Base-by-base conservation (phyloP, 2,888 invertebrate genomes). In the Apamea anceps region DNA sequence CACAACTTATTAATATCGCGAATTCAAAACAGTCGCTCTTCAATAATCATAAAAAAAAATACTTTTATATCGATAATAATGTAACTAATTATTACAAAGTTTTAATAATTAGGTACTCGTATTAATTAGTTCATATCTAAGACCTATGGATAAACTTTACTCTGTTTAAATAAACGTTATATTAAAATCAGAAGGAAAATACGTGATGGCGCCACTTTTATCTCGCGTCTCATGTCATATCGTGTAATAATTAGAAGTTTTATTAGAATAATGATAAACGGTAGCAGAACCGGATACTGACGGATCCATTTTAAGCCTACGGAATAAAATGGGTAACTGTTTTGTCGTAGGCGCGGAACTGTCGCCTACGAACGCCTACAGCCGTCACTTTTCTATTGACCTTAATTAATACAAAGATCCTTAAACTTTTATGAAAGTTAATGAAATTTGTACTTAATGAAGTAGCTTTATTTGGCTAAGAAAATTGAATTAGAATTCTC, bases 31-130 rank as follows among this genome's bases (percentile, higher is more conserved):
- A 84, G 73, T 76, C 57, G 68, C 42, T 68, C 71, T 62, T 42
- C 63, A 68, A 80, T 54, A 76, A n/a, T 77, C 72, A 81, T 68
- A 75, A 80, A 86, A 81, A n/a, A 42, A 80, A 75, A 73, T 48
- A 80, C 60, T 72, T 73, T 12, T 72, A 75, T 72, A 48, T 73
- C 72, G 77, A 89, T 88, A 82, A 80, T 42, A 80, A 68, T 62
- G 45, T 72, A 81, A 89, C 88, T 81, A 88, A 89, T 89, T 87
- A 85, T 79, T 79, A 81, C 81, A 82, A 80, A 81, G 74, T 81
- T 68, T 32, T 48, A 74, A 81, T 71, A 67, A 80, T 78, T 85
- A 79, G 68, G 62, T 77, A 84, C 7, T 62, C 21, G 28, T 67
- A 79, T 67, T 86, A 84, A 82, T 86, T 79, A 82, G 67, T 12